A percentile compares a stretch with the other conserved stretches of the same genome.
These are phyloP conservation scores for Chloroclystis v-ata DNA, from an alignment of 2,888 invertebrate species.

Conservation along the genomic window DNA sequence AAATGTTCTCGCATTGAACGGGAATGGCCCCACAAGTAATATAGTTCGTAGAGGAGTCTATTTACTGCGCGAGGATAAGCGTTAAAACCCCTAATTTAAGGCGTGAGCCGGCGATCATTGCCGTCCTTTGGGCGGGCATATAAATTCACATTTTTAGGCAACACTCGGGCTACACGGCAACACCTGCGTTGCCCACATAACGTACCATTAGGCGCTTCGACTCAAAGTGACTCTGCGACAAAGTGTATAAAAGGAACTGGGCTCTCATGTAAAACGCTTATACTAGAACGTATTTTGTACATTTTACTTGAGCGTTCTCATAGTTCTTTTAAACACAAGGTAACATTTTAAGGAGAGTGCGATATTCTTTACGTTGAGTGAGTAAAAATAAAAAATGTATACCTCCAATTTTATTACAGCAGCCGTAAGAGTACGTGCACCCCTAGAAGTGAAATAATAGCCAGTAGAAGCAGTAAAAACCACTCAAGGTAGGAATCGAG, in stretches of 20 bases:
- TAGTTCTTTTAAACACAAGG: background rate
- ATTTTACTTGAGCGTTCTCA: constrained; percentile 1
- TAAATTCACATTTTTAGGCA: constrained; percentile 75
- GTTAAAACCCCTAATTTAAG: constrained; percentile 75
- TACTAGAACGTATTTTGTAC: constrained; percentile 3
- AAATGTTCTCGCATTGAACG: constrained; percentile 40
- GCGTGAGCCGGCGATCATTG: constrained; percentile 72
- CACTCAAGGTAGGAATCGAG: constrained; percentile 57
- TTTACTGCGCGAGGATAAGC: constrained; percentile 70
- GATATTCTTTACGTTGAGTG: too few species aligned
- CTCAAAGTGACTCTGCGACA: constrained; percentile 38
- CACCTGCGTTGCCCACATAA: constrained; percentile 63
- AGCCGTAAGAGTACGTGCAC: background rate
- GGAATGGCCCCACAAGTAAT: constrained; percentile 53
- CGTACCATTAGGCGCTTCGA: constrained; percentile 52
- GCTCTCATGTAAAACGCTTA: constrained; percentile 13
- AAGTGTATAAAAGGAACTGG: constrained; percentile 21
- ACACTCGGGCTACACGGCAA: constrained; percentile 44
- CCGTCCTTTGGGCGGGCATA: constrained; percentile 61
- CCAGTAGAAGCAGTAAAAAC: constrained; percentile 36
- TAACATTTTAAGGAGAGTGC: too few species aligned
- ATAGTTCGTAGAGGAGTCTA: constrained; percentile 62
- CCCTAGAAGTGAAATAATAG: constrained; percentile 4
- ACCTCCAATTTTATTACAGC: background rate
- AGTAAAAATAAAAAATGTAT: background rate